Base-by-base conservation (phyloP, 1,140 invertebrate genomes). In the Meloidogyne floridensis region DNA sequence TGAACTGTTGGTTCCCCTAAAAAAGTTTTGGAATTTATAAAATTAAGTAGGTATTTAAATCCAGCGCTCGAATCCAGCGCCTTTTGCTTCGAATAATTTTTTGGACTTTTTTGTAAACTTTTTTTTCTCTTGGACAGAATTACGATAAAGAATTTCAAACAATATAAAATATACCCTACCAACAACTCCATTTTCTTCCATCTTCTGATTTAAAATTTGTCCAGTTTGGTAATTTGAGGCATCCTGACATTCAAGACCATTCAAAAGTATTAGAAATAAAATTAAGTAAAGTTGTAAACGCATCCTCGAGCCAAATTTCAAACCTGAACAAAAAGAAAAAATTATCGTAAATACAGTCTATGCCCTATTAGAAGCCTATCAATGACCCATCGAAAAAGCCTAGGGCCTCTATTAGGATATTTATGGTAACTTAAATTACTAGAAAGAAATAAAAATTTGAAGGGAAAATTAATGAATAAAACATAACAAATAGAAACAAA, bases 1-100 rank as follows among this genome's bases (percentile, higher is more conserved):
- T 73, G 72, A 11, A 85, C 85, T 10, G 72, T 72, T 69, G 84
- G 84, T 42, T 85, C 84, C 13, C 20, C 84, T 85, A 18, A 81
- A 47, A 42, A 47, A 77, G 18, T 77, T 65, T n/a, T n/a, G 3
- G n/a, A 6, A 6, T n/a, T 65, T n/a, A n/a, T n/a, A n/a, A 2
- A 15, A 59, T 15, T n/a, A 32, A 32, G 2, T 32, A 32, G 32
- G 32, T 32, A 32, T 32, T 32, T 32, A 32, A 32, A 32, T 32
- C 2, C 32, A 32, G 32, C 2, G 32, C 32, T 32, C 2, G 32
- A 32, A 32, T 32, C 32, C 32, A 32, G 32, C 32, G 32, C 32
- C 32, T 32, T 32, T 32, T 32, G 32, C 32, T 32, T 32, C 2
- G 32, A 32, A 32, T 32, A 32, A 32, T 32, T 32, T 32, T 32